These are phyloP conservation scores for Trinectes maculatus DNA, from an alignment of 2,113 vertebrate genomes.

Conservation along the genomic window DNA sequence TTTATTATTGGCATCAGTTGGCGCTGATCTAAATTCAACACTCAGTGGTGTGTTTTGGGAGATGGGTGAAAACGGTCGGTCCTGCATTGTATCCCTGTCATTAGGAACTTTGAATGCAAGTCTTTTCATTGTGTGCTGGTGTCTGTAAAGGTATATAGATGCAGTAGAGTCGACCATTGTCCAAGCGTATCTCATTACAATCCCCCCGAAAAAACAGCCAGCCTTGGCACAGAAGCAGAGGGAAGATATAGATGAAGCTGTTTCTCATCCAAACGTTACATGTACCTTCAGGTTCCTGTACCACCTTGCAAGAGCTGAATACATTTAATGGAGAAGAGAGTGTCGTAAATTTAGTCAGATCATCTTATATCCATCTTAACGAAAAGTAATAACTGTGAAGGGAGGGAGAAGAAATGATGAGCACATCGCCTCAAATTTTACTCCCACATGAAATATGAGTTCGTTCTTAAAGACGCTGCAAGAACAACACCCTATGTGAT, in stretches of 20 bases:
- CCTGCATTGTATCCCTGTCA: conserved; percentile 16
- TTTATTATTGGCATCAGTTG: conserved; percentile 29
- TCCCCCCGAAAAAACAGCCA: conserved; percentile 34
- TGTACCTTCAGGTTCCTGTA: conserved; percentile 78
- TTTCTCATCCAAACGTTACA: conserved; percentile 65
- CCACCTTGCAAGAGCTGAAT: conserved; percentile 76
- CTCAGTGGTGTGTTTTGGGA: conserved; percentile 12
- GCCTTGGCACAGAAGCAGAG: conserved; percentile 62
- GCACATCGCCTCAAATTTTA: conserved; percentile 61
- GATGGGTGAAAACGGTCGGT: neutral
- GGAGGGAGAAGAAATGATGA: conserved; percentile 60
- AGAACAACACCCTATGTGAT: conserved; percentile 32
- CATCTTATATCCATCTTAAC: conserved; percentile 63
- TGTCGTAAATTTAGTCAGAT: conserved; percentile 69
- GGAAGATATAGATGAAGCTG: conserved; percentile 58
- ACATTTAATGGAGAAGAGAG: conserved; percentile 66
- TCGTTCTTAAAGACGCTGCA: conserved; percentile 40
- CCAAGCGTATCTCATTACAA: conserved; percentile 58
- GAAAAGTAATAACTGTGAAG: conserved; percentile 70
- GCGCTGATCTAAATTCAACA: conserved; percentile 11
- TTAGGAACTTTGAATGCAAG: neutral
- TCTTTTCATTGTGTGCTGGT: conserved; percentile 2
- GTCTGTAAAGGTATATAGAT: conserved; percentile 33
- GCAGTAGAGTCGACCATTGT: conserved; percentile 30
- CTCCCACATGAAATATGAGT: conserved; percentile 58